A percentile compares a stretch with the other conserved stretches of the same genome.
Conservation (phyloP, 2,113 vertebrate species). For the Silurus glanis region DNA sequence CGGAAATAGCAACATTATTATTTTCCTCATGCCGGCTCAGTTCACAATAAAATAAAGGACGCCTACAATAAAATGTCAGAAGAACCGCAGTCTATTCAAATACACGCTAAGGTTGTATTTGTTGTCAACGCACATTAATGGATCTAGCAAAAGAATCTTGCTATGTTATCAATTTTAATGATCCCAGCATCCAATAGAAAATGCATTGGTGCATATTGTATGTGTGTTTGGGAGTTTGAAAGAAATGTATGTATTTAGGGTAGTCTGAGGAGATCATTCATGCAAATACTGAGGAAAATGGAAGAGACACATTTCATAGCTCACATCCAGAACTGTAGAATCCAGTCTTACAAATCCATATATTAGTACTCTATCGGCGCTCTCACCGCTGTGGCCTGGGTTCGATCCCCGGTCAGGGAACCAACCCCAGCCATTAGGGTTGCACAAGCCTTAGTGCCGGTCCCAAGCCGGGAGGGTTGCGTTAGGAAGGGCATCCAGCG, state of each 20-base stretch:
- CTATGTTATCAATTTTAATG: neutral
- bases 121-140: too few species aligned
- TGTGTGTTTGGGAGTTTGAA: neutral
- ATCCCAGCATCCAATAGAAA: neutral
- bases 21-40: neutral
- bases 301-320: neutral
- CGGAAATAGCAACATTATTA: neutral
- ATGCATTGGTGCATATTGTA: neutral
- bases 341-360: neutral
- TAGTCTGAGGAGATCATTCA: neutral
- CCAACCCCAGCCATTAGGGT: too few species aligned
- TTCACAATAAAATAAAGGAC: neutral
- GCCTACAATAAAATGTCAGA: neutral
- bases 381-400: too few species aligned
- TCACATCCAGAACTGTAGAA: neutral
- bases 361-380: neutral
- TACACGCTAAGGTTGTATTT: neutral
- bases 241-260: neutral
- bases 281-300: neutral
- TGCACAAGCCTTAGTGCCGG: too few species aligned
- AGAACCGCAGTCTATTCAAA: neutral
- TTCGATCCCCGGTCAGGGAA: too few species aligned
- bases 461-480: too few species aligned
- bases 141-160: neutral
- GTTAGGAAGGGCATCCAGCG: too few species aligned